Evolutionary conservation across 2,888 invertebrate species (phyloP), one percentile per base, ranked within the genome.

Genomic region (Heteromyza rotundicornis): DNA sequence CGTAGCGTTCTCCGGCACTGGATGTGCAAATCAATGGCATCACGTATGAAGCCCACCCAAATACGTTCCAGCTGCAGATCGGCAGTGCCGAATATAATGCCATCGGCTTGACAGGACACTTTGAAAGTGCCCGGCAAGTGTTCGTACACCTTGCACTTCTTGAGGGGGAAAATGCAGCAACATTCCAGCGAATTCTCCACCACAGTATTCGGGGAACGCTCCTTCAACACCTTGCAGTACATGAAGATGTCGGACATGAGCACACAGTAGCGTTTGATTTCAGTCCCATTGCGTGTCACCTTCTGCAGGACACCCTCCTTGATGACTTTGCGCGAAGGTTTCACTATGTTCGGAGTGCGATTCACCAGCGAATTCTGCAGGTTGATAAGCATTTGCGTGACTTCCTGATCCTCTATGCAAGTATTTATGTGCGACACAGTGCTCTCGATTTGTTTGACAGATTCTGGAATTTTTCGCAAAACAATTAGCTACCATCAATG

Each of bases 231-330:
- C 82, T 91, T 92, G 73, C 90, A 91, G 74, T 90, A 91, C 78
- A 92, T 84, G 50, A 92, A 84, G 70, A 90, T 89, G 74, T 92
- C 92, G 16, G 87, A 90, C 82, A 91, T 87, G 16, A 92, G 84
- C 66, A 91, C 86, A 65, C 91, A 89, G 76, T 90, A 89, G 7
- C 90, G 82, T 69, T 86, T 87, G 60, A 86, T 83, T 75, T 80
- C 79, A 58, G 81, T 80, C 3, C 84, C 84, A 65, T 81, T 83
- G 40, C 84, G 79, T 0, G 85, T 84, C 40, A 89, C 87, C 83
- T 89, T 86, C 74, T 86, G 84, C 1, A 89, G 79, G 36, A 86
- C 77, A 12, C 89, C 90, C 78, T 91, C 89, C 75, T 89, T 90
- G 58, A 91, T 85, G 52, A 92, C 84, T 66, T 86, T 87, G n/a